Base-by-base conservation (phyloP, 92 coral and sea anemone species). In the Diadumene lineata region DNA sequence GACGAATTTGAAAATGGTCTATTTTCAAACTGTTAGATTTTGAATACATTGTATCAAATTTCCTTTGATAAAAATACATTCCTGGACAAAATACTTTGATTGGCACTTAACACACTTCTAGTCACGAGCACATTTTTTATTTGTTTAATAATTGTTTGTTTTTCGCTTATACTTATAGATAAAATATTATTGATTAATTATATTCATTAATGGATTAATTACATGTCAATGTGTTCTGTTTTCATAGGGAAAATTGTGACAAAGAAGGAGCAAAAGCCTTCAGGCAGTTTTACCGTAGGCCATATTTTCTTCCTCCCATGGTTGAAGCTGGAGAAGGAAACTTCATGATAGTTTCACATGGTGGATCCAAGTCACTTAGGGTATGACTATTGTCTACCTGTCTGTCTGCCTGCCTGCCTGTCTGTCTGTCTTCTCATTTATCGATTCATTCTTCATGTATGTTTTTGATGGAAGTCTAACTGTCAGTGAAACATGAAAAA, bases 291-390 rank as follows among this genome's bases (percentile, higher is more conserved):
- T 92, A 94, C 77, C 73, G 86, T 67, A 92, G 98, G 28, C 98
- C 98, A 57, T 94, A 94, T 77, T 94, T 91, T 62, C 62, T 94
- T 73, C 97, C 98, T 0, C 97, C 96, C 16, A 94, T 94, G 98
- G 93, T 97, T 38, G 98, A 94, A 78, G 83, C 97, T 24, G 86
- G 64, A 22, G 87, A 92, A 38, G 94, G 93, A 6, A 94, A 92
- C 90, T 92, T 91, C 92, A 43, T 94, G 70, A 77, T 92, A 48
- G 90, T 85, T 44, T 84, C 98, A 8, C 69, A 77, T n/a, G 91
- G 71, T n/a, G 88, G 91, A 11, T 74, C 60, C 43, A 81, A 87
- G 70, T 66, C 89, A 1, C 66, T 91, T 13, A 82, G 66, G 64
- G 94, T 86, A 71, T 38, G 48, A n/a, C n/a, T n/a, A n/a, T n/a